These are phyloP conservation scores for Microcebus griseorufus DNA, from an alignment of 2,113 vertebrate species.

Conservation along the genomic window DNA sequence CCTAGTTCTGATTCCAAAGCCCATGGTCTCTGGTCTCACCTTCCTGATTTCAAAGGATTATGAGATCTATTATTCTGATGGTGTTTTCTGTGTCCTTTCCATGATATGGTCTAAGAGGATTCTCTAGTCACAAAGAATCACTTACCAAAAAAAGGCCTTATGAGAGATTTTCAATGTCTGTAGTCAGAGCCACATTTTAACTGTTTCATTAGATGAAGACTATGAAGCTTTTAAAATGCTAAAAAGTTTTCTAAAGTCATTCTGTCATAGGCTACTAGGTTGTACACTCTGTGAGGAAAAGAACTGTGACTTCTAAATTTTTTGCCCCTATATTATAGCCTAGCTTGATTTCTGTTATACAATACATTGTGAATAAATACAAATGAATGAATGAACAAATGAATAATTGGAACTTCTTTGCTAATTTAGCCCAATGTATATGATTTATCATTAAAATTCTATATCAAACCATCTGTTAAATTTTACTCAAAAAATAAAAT, in stretches of 20 bases:
- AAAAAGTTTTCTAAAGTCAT: not conserved
- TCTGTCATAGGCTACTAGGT: not conserved
- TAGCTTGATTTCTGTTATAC: not conserved
- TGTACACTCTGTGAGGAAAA: not conserved
- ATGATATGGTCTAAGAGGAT: not conserved
- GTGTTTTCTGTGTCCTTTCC: constrained; percentile 26
- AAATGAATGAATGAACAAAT: not conserved
- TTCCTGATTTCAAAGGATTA: not conserved
- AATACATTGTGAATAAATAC: not conserved
- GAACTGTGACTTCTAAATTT: not conserved
- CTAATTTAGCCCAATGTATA: not conserved
- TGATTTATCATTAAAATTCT: not conserved
- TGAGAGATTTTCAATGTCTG: not conserved
- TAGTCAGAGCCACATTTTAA: not conserved
- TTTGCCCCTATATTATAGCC: not conserved
- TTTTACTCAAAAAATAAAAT: not conserved
- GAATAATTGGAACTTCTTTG: not conserved
- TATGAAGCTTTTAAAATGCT: constrained; percentile 31
- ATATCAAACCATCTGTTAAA: constrained; percentile 8
- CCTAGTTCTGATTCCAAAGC: not conserved
- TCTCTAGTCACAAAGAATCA: constrained; percentile 18
- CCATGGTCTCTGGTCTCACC: not conserved
- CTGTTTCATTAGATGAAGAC: not conserved
- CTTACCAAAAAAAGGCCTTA: not conserved
- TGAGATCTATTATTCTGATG: not conserved